Percentiles rank a stretch among this genome's conserved stretches.
These are phyloP conservation scores for Marcusenius ussheri DNA, from an alignment of 2,113 vertebrate genomes.

Conservation along the genomic window DNA sequence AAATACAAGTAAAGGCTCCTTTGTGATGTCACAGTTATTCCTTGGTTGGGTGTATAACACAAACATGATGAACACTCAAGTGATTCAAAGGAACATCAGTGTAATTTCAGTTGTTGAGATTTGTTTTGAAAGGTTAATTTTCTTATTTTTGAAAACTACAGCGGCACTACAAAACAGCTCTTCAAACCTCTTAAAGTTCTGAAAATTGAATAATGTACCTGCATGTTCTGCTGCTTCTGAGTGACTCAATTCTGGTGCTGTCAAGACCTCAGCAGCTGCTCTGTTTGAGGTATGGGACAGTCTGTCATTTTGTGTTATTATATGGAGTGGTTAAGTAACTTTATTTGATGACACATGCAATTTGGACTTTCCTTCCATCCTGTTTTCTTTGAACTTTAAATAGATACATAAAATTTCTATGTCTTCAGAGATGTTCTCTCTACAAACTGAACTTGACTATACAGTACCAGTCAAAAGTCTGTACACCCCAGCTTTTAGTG, in stretches of 20 bases:
- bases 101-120: background rate
- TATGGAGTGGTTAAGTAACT: conserved; percentile 4
- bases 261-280: background rate
- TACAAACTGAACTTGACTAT: background rate
- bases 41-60: background rate
- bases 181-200: background rate
- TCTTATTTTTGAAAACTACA: background rate
- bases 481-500: background rate
- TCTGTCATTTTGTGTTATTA: background rate
- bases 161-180: background rate
- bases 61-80: background rate
- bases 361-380: background rate
- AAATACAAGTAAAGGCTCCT: background rate
- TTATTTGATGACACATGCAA: conserved; percentile 15
- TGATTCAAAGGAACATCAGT: background rate
- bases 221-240: background rate
- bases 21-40: background rate
- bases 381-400: conserved; percentile 6
- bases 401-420: background rate
- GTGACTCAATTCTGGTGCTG: background rate
- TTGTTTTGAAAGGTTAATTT: background rate
- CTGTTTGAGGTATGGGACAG: background rate
- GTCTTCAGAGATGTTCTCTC: background rate
- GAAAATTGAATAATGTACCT: background rate
- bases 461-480: background rate